These are phyloP conservation scores for Achatina immaculata DNA, from an alignment of 1,140 invertebrate genomes.

Conservation along the genomic window DNA sequence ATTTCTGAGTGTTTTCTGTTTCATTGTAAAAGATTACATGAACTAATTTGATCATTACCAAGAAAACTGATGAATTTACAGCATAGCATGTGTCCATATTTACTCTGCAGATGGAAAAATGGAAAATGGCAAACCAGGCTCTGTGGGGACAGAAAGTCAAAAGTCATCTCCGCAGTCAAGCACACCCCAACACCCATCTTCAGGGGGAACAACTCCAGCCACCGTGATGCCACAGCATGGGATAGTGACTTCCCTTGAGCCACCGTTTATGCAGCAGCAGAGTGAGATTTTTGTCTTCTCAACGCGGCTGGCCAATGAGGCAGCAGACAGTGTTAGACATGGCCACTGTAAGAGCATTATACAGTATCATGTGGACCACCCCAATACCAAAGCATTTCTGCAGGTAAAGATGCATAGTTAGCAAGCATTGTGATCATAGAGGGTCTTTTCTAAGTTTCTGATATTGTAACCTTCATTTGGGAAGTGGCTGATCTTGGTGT, in stretches of 20 bases:
- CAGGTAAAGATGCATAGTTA: conserved; percentile 77
- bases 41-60: too few relatives aligned
- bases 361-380: conserved; percentile 94
- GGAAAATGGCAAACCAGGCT: conserved; percentile 43
- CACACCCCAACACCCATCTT: conserved; percentile 14
- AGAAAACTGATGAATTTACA: too few relatives aligned
- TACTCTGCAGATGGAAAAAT: background rate
- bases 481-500: too few relatives aligned
- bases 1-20: too few relatives aligned
- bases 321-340: conserved; percentile 89
- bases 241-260: conserved; percentile 45
- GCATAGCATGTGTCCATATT: too few relatives aligned
- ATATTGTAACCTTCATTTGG: too few relatives aligned
- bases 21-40: too few relatives aligned
- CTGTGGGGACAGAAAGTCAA: conserved; percentile 40
- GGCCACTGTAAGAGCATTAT: conserved; percentile 93
- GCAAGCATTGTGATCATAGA: too few relatives aligned
- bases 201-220: conserved; percentile 36
- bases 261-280: conserved; percentile 84
- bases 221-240: conserved; percentile 33
- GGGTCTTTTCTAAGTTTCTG: too few relatives aligned
- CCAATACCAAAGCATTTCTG: conserved; percentile 93
- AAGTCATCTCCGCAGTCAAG: conserved; percentile 30
- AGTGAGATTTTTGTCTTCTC: conserved; percentile 99
- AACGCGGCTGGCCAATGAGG: conserved; percentile 92